A percentile compares a stretch with the other conserved stretches of the same genome.
Conservation (phyloP, 2,888 invertebrate genomes). For the Eumacrocentrus americanus region DNA sequence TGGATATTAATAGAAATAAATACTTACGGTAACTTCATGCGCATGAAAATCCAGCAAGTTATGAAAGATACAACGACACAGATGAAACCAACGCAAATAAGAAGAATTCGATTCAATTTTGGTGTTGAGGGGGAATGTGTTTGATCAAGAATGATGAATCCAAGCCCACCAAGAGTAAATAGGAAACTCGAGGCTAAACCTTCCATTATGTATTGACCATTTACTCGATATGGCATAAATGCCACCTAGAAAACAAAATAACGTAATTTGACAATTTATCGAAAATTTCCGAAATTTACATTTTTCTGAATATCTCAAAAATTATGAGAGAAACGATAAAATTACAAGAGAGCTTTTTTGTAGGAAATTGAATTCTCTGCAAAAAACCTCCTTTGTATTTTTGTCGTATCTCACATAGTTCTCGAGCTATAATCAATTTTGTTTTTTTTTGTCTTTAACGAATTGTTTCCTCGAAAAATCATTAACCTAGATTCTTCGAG, state of each 20-base stretch:
- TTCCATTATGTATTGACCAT: conserved; percentile 99
- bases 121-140: conserved; percentile 90
- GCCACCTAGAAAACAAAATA: conserved; percentile 70
- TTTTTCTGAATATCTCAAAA: neutral
- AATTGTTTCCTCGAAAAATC: no score
- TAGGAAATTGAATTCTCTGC: no score
- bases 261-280: neutral
- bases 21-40: conserved; percentile 90
- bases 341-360: no score
- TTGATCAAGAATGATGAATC: conserved; percentile 94
- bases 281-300: neutral
- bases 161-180: conserved; percentile 94
- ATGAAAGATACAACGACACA: conserved; percentile 93
- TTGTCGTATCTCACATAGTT: no score
- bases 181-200: conserved; percentile 96
- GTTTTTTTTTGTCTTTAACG: no score
- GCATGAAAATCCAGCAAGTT: conserved; percentile 97
- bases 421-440: no score
- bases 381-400: no score
- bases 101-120: conserved; percentile 86
- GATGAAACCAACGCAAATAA: conserved; percentile 89
- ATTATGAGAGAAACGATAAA: neutral
- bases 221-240: conserved; percentile 97
- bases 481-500: no score
- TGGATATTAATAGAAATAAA: conserved; percentile 3